These are phyloP conservation scores for Catostomus latipinnis DNA, from an alignment of 2,797 vertebrate species.

Conservation along the genomic window DNA sequence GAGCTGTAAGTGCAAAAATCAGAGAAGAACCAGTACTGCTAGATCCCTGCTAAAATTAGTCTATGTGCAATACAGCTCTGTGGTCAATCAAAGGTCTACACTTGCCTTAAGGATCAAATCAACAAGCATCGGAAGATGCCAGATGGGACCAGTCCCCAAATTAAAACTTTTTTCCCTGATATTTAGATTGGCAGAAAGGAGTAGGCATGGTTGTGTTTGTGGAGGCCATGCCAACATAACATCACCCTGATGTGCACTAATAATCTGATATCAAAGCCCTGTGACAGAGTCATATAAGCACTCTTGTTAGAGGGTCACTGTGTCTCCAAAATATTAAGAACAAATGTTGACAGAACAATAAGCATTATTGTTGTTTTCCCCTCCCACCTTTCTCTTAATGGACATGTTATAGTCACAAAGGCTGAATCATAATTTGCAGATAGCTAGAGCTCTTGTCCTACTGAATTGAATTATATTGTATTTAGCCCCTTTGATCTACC, in stretches of 20 bases:
- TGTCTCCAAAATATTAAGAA: slow-evolving; percentile 67
- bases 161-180: slow-evolving; percentile 33
- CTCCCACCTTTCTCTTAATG: slow-evolving; percentile 65
- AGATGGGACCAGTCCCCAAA: slow-evolving; percentile 36
- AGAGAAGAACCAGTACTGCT: slow-evolving; percentile 22
- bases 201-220: slow-evolving; percentile 31
- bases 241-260: slow-evolving; percentile 54
- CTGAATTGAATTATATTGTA: neutral
- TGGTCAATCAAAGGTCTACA: slow-evolving; percentile 19
- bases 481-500: neutral
- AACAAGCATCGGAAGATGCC: slow-evolving; percentile 27
- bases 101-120: slow-evolving; percentile 27
- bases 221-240: slow-evolving; percentile 41
- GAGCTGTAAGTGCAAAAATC: neutral
- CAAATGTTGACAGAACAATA: slow-evolving; percentile 60
- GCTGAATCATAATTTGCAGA: slow-evolving; percentile 50
- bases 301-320: slow-evolving; percentile 48
- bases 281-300: slow-evolving; percentile 51
- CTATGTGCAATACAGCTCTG: neutral
- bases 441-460: slow-evolving; percentile 7
- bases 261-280: slow-evolving; percentile 53
- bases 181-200: slow-evolving; percentile 33
- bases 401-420: slow-evolving; percentile 63
- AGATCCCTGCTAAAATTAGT: slow-evolving; percentile 29
- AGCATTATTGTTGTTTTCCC: slow-evolving; percentile 68